These are phyloP conservation scores for Tragelaphus oryx DNA, from an alignment of 2,797 vertebrate species.

Conservation along the genomic window DNA sequence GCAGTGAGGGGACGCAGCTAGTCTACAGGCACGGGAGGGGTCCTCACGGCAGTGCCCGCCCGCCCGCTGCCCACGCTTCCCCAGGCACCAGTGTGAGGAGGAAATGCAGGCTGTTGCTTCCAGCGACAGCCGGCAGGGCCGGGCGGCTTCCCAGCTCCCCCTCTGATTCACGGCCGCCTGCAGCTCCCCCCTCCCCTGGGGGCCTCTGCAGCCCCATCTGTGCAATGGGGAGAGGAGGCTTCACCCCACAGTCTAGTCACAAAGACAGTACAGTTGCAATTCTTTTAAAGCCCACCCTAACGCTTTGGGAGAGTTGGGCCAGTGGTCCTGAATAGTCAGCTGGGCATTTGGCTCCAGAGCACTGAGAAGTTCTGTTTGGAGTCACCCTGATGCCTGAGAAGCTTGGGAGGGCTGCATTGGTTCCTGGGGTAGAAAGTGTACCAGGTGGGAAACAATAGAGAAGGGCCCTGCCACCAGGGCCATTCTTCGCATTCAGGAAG, in stretches of 20 bases:
- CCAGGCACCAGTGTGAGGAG: slow-evolving; percentile 67
- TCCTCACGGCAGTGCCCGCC: slow-evolving; percentile 51
- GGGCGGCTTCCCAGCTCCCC: slow-evolving; percentile 76
- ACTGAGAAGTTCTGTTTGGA: background rate
- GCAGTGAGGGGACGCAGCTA: slow-evolving; percentile 29
- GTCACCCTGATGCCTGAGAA: background rate
- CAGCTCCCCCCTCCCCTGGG: slow-evolving; percentile 62
- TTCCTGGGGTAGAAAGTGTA: background rate
- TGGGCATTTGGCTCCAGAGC: background rate
- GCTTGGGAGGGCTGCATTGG: background rate
- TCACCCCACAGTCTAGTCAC: background rate
- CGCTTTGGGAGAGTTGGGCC: background rate
- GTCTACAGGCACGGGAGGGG: slow-evolving; percentile 64
- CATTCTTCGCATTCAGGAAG: background rate
- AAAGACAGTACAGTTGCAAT: background rate
- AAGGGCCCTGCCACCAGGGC: background rate
- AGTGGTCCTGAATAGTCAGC: background rate
- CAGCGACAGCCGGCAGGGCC: slow-evolving; percentile 74
- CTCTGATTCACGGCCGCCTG: slow-evolving; percentile 71
- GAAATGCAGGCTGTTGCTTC: slow-evolving; percentile 74
- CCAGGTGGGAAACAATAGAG: background rate
- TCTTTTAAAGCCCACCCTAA: background rate
- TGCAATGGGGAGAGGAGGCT: slow-evolving; percentile 73
- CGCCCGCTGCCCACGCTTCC: slow-evolving; percentile 69
- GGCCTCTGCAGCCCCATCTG: slow-evolving; percentile 76